These are phyloP conservation scores for Pardalotus punctatus DNA, from an alignment of 2,113 vertebrate genomes.

Conservation along the genomic window DNA sequence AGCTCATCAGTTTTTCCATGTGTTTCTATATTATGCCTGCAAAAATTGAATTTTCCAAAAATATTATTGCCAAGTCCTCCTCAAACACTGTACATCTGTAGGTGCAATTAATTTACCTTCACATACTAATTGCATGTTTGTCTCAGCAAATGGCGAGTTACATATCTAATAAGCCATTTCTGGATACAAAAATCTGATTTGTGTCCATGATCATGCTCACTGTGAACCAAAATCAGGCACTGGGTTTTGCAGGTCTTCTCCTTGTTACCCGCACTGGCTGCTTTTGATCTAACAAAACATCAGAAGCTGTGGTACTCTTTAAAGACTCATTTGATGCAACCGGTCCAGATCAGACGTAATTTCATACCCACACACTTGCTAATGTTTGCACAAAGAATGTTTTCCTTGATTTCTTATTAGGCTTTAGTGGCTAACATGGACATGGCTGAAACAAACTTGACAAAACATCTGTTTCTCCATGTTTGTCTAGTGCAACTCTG, in stretches of 20 bases:
- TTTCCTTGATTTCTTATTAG: background rate
- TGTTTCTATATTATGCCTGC: background rate
- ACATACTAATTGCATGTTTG: background rate
- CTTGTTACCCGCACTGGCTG: background rate
- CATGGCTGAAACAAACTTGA: background rate
- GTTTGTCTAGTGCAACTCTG: background rate
- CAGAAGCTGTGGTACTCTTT: background rate
- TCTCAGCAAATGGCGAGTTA: background rate
- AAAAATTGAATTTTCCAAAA: background rate
- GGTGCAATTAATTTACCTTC: background rate
- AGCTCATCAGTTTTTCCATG: background rate
- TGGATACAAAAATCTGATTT: background rate
- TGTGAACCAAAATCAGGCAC: background rate
- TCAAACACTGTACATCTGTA: background rate
- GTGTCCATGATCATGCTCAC: background rate
- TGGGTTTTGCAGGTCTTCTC: background rate
- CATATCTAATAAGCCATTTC: background rate
- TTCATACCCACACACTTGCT: background rate
- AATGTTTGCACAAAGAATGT: background rate
- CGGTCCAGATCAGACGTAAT: background rate
- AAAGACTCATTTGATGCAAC: background rate
- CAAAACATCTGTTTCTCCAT: background rate
- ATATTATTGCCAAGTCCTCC: background rate
- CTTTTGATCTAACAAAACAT: background rate
- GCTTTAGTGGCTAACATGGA: background rate